Conservation (phyloP, 2,888 invertebrate species). For the Ophonus ardosiacus region DNA sequence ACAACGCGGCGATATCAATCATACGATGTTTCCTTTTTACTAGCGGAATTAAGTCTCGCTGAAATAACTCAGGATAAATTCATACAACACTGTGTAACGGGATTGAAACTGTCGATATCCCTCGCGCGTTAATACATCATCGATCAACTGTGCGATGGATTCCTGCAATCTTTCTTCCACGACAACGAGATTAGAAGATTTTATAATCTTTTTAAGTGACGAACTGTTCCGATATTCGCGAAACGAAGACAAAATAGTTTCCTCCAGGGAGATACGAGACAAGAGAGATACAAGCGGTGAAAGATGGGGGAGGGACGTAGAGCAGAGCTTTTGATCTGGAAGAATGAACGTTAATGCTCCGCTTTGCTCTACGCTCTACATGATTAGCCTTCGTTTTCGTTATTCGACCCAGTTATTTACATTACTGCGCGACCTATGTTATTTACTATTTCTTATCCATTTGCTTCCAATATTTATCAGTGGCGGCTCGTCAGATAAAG, state of each 20-base stretch:
- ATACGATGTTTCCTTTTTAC: slow-evolving; percentile 57
- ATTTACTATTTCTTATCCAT: neutral
- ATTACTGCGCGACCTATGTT: neutral
- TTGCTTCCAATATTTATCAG: neutral
- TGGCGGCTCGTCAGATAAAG: too few species aligned
- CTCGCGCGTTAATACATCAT: slow-evolving; percentile 60
- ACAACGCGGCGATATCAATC: slow-evolving; percentile 53
- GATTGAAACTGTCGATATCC: slow-evolving; percentile 62
- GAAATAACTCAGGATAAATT: slow-evolving; percentile 58
- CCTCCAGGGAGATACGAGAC: slow-evolving; percentile 18
- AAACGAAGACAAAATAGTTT: slow-evolving; percentile 57
- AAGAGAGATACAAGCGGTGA: neutral
- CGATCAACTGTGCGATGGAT: slow-evolving; percentile 63
- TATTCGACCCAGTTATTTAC: slow-evolving; percentile 6
- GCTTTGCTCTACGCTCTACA: neutral
- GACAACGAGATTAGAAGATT: slow-evolving; percentile 63
- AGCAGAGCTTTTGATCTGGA: slow-evolving; percentile 30
- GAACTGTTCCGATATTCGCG: slow-evolving; percentile 50
- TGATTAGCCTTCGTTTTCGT: slow-evolving; percentile 19
- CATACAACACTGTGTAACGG: slow-evolving; percentile 56
- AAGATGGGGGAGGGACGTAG: neutral
- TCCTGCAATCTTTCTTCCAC: slow-evolving; percentile 58
- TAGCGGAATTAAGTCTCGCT: slow-evolving; percentile 58
- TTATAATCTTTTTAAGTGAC: slow-evolving; percentile 64
- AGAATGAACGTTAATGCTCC: slow-evolving; percentile 22